Conservation (phyloP, 1,140 invertebrate species). For the Ostrea denselamellosa region DNA sequence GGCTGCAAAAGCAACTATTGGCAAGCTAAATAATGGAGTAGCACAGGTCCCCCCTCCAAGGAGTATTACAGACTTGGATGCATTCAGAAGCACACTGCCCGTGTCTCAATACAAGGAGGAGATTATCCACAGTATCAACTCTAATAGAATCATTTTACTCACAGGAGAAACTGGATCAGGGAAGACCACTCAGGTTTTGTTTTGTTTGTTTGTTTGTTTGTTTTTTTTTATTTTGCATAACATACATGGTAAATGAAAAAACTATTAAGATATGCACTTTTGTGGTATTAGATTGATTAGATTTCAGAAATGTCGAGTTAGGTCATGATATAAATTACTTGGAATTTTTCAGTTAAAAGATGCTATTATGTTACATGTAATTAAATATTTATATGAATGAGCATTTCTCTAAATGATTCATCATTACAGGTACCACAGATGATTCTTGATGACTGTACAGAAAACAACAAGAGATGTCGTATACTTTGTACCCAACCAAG, state of each 20-base stretch:
- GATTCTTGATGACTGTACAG: slow-evolving; percentile 88
- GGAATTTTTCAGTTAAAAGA: no score
- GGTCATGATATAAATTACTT: no score
- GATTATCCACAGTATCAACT: slow-evolving; percentile 70
- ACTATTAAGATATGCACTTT: no score
- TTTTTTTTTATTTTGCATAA: background rate
- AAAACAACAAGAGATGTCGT: slow-evolving; percentile 85
- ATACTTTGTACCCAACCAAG: slow-evolving; percentile 96
- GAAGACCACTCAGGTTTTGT: slow-evolving; percentile 79
- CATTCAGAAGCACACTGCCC: slow-evolving; percentile 82
- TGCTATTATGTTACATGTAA: no score
- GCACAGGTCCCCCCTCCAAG: slow-evolving; percentile 83
- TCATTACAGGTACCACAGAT: slow-evolving; percentile 83
- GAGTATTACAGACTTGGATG: slow-evolving; percentile 79
- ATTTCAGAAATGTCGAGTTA: no score
- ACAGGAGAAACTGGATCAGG: slow-evolving; percentile 79
- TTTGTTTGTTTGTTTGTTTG: no score
- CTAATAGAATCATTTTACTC: slow-evolving; percentile 73
- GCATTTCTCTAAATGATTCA: background rate
- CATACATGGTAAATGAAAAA: no score
- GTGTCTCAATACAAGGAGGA: slow-evolving; percentile 80
- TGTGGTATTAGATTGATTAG: no score
- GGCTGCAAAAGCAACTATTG: slow-evolving; percentile 79
- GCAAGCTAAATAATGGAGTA: slow-evolving; percentile 83
- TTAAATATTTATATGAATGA: no score